Evolutionary conservation across 2,113 vertebrate genomes (phyloP), one percentile per base, ranked within the genome.

Genomic region (Leptosomus discolor): DNA sequence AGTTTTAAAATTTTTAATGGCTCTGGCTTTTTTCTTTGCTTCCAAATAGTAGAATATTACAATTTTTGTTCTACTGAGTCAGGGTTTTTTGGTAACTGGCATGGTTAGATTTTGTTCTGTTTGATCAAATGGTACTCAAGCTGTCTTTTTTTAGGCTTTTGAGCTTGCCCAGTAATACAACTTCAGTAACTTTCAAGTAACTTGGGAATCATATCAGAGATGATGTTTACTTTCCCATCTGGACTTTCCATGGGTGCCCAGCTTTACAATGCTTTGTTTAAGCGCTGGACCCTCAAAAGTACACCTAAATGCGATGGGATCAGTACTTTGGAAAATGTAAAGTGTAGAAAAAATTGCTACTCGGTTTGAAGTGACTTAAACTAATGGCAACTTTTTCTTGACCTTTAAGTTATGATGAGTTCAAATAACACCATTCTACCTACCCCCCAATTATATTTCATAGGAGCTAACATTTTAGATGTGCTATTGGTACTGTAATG

Each of bases 181-280:
- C 34, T 89, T 77, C 20, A 78, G 68, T 58, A 78, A 45, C 41
- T 90, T 79, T 22, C 56, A 51, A 81, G 51, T 88, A 63, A 37
- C 37, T 27, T 71, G 43, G 23, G 18, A 51, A 26, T 81, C 53
- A 78, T 90, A 71, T 48, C 30, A 39, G 64, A 43, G 7, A 36
- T 93, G 53, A 11, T 91, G 30, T 94, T 96, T 94, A 64, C 77
- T 97, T 96, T 95, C 87, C 77, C 61, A 76, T 68, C 90, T 79
- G n/a, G 9, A 16, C 27, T 79, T 93, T 63, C 22, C 15, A 2
- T 45, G 53, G 12, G 15, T 75, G 43, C 15, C 23, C 5, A 7
- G 48, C 39, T 89, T 91, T 87, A 45, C 12, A 2, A 3, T 34
- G 32, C 56, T 45, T 81, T 93, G 60, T 85, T 43, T 90, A 82